A percentile compares a stretch with the other conserved stretches of the same genome.
Evolutionary conservation across 64 coral and sea anemone genomes (phyloP).

Genomic region (Porites australiensis): DNA sequence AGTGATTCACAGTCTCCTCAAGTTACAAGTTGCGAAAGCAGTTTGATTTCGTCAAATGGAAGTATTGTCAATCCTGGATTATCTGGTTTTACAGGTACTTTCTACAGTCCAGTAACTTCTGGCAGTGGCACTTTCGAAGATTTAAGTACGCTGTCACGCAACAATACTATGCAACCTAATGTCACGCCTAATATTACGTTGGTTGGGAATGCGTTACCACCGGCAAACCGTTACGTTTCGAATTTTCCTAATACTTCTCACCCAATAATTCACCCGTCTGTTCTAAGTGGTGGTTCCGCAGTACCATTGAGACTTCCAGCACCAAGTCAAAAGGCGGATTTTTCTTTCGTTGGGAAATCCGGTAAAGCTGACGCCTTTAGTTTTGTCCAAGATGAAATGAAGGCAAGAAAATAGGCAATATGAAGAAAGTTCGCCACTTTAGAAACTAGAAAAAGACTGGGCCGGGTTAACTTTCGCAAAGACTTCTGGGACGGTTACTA

Average conservation of each 20-base stretch:
- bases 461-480: too few relatives aligned
- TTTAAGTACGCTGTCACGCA: background rate
- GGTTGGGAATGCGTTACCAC: background rate
- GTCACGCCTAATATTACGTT: background rate
- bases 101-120: background rate
- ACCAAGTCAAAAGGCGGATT: conserved; percentile 43
- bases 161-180: background rate
- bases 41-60: background rate
- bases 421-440: too few relatives aligned
- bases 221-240: background rate
- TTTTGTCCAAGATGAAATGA: conserved; percentile 77
- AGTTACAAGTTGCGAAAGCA: background rate
- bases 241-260: background rate
- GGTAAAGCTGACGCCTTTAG: conserved; percentile 67
- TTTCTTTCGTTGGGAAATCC: conserved; percentile 65
- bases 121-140: background rate
- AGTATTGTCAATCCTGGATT: background rate
- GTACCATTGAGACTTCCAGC: conserved; percentile 41
- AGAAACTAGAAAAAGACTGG: too few relatives aligned
- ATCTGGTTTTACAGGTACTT: background rate
- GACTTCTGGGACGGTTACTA: too few relatives aligned
- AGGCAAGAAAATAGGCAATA: conserved; percentile 31
- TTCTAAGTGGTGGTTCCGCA: conserved; percentile 1
- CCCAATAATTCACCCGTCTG: background rate
- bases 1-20: background rate